These are phyloP conservation scores for Phataginus tetradactyla DNA, from an alignment of 2,797 vertebrate species.

Conservation along the genomic window DNA sequence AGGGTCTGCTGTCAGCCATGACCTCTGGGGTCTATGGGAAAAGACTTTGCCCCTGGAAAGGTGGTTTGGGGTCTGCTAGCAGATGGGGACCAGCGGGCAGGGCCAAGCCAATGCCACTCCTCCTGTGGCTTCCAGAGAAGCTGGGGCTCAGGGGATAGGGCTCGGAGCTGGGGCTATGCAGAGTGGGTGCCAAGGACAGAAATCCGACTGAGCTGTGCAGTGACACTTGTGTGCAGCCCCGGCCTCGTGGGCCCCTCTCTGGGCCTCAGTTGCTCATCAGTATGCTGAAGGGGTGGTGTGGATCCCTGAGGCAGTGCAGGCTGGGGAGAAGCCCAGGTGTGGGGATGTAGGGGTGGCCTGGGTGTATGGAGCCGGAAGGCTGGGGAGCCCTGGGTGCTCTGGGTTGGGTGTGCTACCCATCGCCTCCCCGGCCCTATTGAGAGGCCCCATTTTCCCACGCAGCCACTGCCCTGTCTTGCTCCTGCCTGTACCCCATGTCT, in stretches of 20 bases:
- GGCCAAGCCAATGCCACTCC: background rate
- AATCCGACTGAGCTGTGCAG: background rate
- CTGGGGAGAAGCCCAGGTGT: background rate
- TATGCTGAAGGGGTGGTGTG: background rate
- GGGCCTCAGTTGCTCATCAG: no score
- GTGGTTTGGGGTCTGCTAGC: background rate
- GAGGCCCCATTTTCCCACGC: background rate
- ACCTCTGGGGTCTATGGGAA: background rate
- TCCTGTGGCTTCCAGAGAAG: background rate
- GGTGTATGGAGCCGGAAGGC: rapidly evolving
- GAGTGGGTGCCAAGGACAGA: background rate
- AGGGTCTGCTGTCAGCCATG: background rate
- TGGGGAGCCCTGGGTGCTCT: background rate
- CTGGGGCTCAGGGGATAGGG: background rate
- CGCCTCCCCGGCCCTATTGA: background rate
- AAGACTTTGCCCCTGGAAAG: background rate
- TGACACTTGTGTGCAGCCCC: background rate
- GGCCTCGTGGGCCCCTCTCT: rapidly evolving
- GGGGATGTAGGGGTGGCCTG: background rate
- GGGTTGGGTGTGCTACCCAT: background rate
- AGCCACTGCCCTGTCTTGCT: background rate
- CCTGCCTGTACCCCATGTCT: background rate
- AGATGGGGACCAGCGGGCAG: background rate
- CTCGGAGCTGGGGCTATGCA: background rate
- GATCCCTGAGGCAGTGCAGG: background rate